Percentiles rank a stretch among this genome's conserved stretches.
Evolutionary conservation across 2,113 vertebrate species (phyloP).

Genomic region (Pheucticus melanocephalus): DNA sequence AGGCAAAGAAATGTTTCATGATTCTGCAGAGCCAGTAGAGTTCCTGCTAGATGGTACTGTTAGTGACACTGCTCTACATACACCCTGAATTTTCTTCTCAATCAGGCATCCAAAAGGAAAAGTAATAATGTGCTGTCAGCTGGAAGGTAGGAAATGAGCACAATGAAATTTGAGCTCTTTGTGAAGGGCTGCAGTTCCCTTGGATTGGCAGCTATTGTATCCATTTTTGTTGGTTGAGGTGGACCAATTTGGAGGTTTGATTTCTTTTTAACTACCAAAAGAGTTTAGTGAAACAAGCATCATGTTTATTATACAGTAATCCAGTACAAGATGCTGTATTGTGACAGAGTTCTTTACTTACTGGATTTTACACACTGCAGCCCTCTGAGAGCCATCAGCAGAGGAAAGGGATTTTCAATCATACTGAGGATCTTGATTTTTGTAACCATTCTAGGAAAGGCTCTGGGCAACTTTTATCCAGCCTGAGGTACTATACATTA

Average conservation of each 20-base stretch:
- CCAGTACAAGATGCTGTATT: background rate
- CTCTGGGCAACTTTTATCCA: slow-evolving; percentile 10
- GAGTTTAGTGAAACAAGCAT: background rate
- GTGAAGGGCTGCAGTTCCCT: background rate
- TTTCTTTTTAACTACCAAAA: background rate
- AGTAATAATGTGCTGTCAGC: background rate
- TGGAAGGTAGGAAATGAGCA: background rate
- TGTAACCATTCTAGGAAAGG: background rate
- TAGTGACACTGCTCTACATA: background rate
- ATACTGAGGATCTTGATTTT: background rate
- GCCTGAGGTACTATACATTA: background rate
- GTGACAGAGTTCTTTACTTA: background rate
- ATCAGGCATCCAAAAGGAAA: background rate
- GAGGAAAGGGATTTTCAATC: background rate
- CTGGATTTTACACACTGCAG: background rate
- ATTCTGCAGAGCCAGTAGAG: background rate
- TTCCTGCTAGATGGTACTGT: background rate
- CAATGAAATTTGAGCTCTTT: background rate
- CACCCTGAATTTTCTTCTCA: background rate
- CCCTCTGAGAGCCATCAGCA: background rate
- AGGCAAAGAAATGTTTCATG: background rate
- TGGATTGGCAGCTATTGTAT: background rate
- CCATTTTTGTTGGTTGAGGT: background rate
- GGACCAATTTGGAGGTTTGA: background rate
- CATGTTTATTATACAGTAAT: background rate